Evolutionary conservation across 2,113 vertebrate genomes (phyloP), one percentile per base, ranked within the genome.

Genomic region (Corynorhinus townsendii): DNA sequence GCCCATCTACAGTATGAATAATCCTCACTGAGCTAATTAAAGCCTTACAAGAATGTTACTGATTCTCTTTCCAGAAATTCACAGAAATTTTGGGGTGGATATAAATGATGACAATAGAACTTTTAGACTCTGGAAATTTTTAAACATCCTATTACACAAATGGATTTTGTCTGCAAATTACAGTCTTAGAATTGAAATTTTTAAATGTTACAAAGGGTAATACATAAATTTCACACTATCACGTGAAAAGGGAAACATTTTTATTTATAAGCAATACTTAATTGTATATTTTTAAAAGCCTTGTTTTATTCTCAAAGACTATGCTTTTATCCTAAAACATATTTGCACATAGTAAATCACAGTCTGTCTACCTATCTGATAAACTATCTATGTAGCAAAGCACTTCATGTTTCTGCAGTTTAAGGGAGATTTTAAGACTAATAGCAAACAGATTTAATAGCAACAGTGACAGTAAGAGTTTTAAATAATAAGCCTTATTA

Each of bases 61-160:
- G 47, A 80, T n/a, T 89, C 35, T 83, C 66, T 45, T 93, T 54
- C 38, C 26, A 85, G 75, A 97, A 93, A 87, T 54, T 80, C 64
- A 59, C 20, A 3, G 38, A 24, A 83, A 52, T 79, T 64, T n/a
- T 73, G 92, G 33, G n/a, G 10, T 75, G 38, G 28, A 64, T 76
- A 24, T 83, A 94, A 94, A 85, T 64, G 54, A 76, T 49, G 43
- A 35, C 54, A 91, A 64, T 30, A 82, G 38, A 96, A 14, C 38
- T 71, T 71, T 56, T 64, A 86, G 19, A 77, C 6, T 15, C 52
- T 22, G 22, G 43, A 76, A 71, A 56, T 59, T 79, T 95, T 82
- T 33, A 89, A 89, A 73, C 54, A 84, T 43, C 9, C 45, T 66
- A 47, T 1, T 62, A 47, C 11, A 64, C 3, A 66, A 89, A 72